Base-by-base conservation (phyloP, 1,140 invertebrate genomes). In the Macrobrachium nipponense region DNA sequence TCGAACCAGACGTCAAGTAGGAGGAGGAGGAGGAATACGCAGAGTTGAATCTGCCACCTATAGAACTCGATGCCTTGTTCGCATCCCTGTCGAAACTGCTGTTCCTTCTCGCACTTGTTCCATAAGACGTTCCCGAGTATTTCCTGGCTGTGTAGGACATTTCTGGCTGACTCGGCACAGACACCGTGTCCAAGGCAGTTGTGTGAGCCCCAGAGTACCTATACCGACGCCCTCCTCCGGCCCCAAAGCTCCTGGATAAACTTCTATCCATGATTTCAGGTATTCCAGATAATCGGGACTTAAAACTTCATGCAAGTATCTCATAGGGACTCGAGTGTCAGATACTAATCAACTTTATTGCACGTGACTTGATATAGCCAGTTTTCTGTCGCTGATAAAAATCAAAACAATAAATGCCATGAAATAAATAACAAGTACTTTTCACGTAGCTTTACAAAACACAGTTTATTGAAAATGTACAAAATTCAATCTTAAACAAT, bases 111-210 rank as follows among this genome's bases (percentile, higher is more conserved):
- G 23, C 59, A 23, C 43, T 77, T 80, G 66, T 20, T 70, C 51
- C 83, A 5, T 83, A 62, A n/a, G 77, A 76, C 20, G 82, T 58
- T 18, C 86, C 84, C 4, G 85, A 84, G 80, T 89, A 89, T 58
- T 87, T 89, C 36, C 85, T 20, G 59, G 86, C 85, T 20, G 86
- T 87, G 82, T 89, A 83, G 27, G 88, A 86, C 79, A 89, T 87
- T 66, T 86, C 84, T 10, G 72, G 76, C 20, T 43, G 43, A 36
- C 80, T 43, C 5, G 87, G 80, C 36, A 73, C 80, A 0, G 82
- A 17, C 18, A 80, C 36, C 7, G 64, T 58, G 66, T 86, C 83
- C 23, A 86, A 78, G 58, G 66, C 83, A 60, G 83, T 80, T 23
- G 83, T 86, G 76, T 79, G 83, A 10, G 83, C 76, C 17, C 83